A percentile compares a stretch with the other conserved stretches of the same genome.
Evolutionary conservation across 2,888 invertebrate genomes (phyloP).

Genomic region (Clusia tigrina): DNA sequence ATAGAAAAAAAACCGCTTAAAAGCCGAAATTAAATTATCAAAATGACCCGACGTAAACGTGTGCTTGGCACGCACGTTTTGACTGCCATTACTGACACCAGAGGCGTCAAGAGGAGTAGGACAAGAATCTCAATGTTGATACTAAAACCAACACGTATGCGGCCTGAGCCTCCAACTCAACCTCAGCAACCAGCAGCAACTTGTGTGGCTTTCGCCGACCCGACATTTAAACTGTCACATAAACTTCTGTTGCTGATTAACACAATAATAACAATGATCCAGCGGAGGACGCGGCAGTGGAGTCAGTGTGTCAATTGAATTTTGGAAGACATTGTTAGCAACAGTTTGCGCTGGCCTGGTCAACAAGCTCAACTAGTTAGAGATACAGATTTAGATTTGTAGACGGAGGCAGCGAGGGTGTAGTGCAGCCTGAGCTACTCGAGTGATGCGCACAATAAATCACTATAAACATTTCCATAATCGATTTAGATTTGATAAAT

Average conservation of each 20-base stretch:
- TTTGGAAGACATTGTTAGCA: not conserved
- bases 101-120: too few relatives aligned
- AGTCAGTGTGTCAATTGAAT: not conserved
- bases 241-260: slow-evolving; percentile 56
- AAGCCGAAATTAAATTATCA: slow-evolving; percentile 50
- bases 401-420: not conserved
- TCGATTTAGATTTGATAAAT: not conserved
- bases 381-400: not conserved
- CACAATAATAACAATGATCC: slow-evolving; percentile 44
- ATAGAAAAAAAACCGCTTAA: slow-evolving; percentile 20
- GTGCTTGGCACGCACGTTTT: too few relatives aligned
- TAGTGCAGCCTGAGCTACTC: not conserved
- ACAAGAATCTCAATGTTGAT: too few relatives aligned
- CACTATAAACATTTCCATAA: not conserved
- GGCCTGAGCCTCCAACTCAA: too few relatives aligned
- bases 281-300: not conserved
- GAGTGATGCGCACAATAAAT: not conserved
- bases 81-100: too few relatives aligned
- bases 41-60: slow-evolving; percentile 40
- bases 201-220: slow-evolving; percentile 48
- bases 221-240: slow-evolving; percentile 52
- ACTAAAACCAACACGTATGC: too few relatives aligned
- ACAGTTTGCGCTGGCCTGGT: too few relatives aligned
- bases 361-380: not conserved
- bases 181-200: too few relatives aligned